A percentile compares a stretch with the other conserved stretches of the same genome.
Evolutionary conservation across 2,888 invertebrate species (phyloP).

Genomic region (Meganola albula): DNA sequence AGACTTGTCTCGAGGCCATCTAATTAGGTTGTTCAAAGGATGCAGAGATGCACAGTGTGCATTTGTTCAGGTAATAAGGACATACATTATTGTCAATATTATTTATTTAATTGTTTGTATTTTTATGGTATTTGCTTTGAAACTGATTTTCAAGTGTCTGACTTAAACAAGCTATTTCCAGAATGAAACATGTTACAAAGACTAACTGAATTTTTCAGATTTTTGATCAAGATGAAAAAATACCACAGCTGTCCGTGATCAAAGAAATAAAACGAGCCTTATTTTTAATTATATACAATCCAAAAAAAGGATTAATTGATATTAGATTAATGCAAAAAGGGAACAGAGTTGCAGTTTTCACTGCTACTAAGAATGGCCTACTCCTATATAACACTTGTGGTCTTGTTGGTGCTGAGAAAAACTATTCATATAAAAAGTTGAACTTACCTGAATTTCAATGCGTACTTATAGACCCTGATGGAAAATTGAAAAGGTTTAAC

Average conservation of each 20-base stretch:
- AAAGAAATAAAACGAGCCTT: constrained; percentile 80
- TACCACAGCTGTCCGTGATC: constrained; percentile 56
- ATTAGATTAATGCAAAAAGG: constrained; percentile 95
- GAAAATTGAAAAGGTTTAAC: constrained; percentile 86
- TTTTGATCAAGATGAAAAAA: constrained; percentile 63
- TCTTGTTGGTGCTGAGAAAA: constrained; percentile 83
- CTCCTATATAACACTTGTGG: constrained; percentile 89
- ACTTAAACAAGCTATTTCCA: no score
- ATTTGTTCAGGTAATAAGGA: constrained; percentile 93
- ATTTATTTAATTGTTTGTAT: no score
- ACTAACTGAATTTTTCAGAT: no score
- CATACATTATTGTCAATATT: constrained; percentile 12
- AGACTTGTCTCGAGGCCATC: constrained; percentile 87
- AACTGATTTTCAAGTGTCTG: no score
- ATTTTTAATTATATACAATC: constrained; percentile 95
- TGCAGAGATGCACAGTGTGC: constrained; percentile 97
- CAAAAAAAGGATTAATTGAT: constrained; percentile 93
- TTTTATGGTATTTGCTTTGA: no score
- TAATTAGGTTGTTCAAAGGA: constrained; percentile 94
- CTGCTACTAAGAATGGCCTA: constrained; percentile 90
- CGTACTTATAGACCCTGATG: constrained; percentile 89
- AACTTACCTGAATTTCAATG: constrained; percentile 83
- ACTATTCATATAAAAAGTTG: constrained; percentile 73
- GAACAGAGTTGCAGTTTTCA: constrained; percentile 92
- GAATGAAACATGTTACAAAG: no score